These are phyloP conservation scores for Danio albolineatus DNA, from an alignment of 2,797 vertebrate species.

Conservation along the genomic window DNA sequence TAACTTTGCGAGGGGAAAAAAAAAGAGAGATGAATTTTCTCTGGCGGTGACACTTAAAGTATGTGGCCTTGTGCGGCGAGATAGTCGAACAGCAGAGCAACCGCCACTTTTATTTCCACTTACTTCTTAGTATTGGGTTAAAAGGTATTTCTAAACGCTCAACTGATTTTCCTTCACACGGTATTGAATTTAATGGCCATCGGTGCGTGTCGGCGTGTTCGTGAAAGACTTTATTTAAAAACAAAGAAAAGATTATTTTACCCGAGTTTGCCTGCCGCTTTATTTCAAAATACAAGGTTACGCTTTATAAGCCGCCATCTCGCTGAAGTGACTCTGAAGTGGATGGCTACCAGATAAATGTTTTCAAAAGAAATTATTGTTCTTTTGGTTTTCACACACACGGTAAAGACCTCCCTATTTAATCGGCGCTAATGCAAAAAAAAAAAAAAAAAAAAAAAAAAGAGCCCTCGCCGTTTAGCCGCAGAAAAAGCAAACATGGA, in stretches of 20 bases:
- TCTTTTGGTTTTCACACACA: constrained; percentile 82
- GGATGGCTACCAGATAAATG: constrained; percentile 82
- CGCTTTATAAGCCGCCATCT: constrained; percentile 83
- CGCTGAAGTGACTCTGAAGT: constrained; percentile 79
- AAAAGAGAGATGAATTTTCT: background rate
- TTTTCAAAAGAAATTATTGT: constrained; percentile 86
- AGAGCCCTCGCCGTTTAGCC: constrained; percentile 64
- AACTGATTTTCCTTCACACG: constrained; percentile 8
- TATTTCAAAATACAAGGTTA: constrained; percentile 81
- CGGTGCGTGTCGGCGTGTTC: constrained; percentile 36
- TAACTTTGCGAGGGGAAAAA: background rate
- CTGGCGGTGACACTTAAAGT: background rate
- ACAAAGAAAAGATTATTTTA: constrained; percentile 50
- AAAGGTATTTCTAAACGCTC: constrained; percentile 26
- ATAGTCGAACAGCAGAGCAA: background rate
- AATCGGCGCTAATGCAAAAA: constrained; percentile 67
- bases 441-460: constrained; percentile 67
- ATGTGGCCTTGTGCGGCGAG: constrained; percentile 6
- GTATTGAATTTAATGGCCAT: constrained; percentile 42
- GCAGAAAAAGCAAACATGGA: constrained; percentile 74
- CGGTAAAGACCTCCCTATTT: constrained; percentile 71
- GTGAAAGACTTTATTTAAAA: constrained; percentile 41
- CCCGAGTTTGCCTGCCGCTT: constrained; percentile 72
- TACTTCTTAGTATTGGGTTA: constrained; percentile 25
- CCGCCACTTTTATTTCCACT: constrained; percentile 7